Conservation (phyloP, 2,113 vertebrate genomes). For the Verasper variegatus region DNA sequence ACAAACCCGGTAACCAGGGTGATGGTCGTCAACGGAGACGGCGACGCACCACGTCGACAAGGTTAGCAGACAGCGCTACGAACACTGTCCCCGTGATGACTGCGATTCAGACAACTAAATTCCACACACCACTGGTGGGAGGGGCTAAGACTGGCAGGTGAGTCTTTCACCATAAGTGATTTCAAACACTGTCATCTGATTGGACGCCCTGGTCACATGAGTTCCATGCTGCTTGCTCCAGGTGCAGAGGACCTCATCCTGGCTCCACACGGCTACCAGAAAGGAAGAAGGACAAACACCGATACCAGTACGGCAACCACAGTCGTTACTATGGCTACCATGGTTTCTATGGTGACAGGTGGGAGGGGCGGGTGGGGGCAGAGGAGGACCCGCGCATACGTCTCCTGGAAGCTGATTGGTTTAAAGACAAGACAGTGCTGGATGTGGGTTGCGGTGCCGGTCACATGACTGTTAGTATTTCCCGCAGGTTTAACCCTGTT, state of each 20-base stretch:
- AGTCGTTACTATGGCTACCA: slow-evolving; percentile 89
- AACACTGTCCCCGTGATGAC: not conserved
- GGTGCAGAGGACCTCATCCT: slow-evolving; percentile 38
- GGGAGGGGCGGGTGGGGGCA: slow-evolving; percentile 75
- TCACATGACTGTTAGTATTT: slow-evolving; percentile 87
- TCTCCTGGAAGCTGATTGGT: slow-evolving; percentile 87
- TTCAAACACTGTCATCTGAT: not conserved
- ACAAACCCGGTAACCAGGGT: slow-evolving; percentile 25
- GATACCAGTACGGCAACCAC: slow-evolving; percentile 89
- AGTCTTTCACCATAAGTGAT: rapidly evolving
- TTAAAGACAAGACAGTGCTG: slow-evolving; percentile 85
- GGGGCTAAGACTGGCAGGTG: slow-evolving; percentile 56
- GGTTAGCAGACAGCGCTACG: slow-evolving; percentile 67
- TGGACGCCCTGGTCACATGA: not conserved
- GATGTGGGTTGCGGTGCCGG: slow-evolving; percentile 91
- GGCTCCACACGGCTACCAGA: not conserved
- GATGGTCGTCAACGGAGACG: slow-evolving; percentile 81
- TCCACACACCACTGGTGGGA: slow-evolving; percentile 75
- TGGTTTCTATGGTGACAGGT: slow-evolving; percentile 86
- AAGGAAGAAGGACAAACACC: slow-evolving; percentile 59
- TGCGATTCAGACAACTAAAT: slow-evolving; percentile 42
- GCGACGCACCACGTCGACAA: slow-evolving; percentile 79
- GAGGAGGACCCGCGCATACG: slow-evolving; percentile 83
- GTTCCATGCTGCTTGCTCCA: not conserved
- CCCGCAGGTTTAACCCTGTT: slow-evolving; percentile 83